A percentile compares a stretch with the other conserved stretches of the same genome.
phyloP scores from a whole-genome alignment of 1,140 invertebrate genomes.

The Antheraea pernyi region DNA sequence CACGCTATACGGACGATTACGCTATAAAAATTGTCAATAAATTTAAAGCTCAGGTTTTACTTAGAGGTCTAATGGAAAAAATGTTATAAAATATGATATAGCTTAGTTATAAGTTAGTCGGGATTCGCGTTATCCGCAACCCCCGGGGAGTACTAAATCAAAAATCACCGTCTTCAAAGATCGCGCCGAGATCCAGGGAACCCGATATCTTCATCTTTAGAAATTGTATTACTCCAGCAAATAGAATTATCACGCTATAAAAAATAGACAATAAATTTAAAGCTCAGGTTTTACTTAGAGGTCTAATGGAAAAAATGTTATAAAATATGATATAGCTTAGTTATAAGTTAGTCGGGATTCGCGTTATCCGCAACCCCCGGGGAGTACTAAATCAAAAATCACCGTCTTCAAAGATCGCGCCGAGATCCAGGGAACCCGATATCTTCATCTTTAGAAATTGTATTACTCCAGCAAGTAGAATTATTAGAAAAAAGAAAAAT shows the following conservation, averaged over 20 bases:
- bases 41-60: slow-evolving; percentile 28
- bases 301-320: slow-evolving; percentile 29
- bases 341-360: slow-evolving; percentile 9
- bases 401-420: slow-evolving; percentile 9
- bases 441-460: slow-evolving; percentile 13
- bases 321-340: slow-evolving; percentile 30
- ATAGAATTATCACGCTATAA: background rate
- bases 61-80: slow-evolving; percentile 31
- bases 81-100: slow-evolving; percentile 34
- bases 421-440: slow-evolving; percentile 1
- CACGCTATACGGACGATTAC: too few species aligned
- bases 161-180: slow-evolving; percentile 12
- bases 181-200: background rate
- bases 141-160: slow-evolving; percentile 15
- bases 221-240: background rate
- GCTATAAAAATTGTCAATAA: slow-evolving; percentile 14
- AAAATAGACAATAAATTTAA: slow-evolving; percentile 19
- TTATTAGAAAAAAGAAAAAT: too few species aligned
- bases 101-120: slow-evolving; percentile 10
- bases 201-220: slow-evolving; percentile 8
- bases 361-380: slow-evolving; percentile 5
- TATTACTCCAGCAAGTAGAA: background rate
- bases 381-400: slow-evolving; percentile 16
- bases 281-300: slow-evolving; percentile 29
- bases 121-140: background rate